phyloP scores from a whole-genome alignment of 2,888 invertebrate genomes.

The Monochamus alternatus region DNA sequence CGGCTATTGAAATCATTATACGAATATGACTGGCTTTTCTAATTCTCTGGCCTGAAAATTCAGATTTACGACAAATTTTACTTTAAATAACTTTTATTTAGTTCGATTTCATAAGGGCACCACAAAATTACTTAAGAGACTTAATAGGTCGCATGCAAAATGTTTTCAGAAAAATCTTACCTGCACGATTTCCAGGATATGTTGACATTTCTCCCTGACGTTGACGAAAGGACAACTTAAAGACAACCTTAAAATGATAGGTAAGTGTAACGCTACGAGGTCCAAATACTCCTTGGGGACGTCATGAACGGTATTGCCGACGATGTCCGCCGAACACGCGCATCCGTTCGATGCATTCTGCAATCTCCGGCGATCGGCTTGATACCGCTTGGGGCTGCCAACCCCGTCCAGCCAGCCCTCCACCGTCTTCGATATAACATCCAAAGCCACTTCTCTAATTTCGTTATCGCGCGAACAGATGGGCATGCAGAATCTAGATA shows the following conservation, averaged over 20 bases:
- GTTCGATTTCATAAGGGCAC: no score
- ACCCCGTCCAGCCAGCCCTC: slow-evolving; percentile 74
- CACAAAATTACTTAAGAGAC: no score
- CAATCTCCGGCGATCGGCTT: slow-evolving; percentile 54
- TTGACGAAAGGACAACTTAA: slow-evolving; percentile 76
- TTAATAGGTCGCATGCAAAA: no score
- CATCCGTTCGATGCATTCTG: slow-evolving; percentile 65
- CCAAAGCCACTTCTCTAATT: slow-evolving; percentile 72
- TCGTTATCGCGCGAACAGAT: slow-evolving; percentile 73
- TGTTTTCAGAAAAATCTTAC: slow-evolving; percentile 66
- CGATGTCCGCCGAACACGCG: slow-evolving; percentile 68
- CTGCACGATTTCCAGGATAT: slow-evolving; percentile 75
- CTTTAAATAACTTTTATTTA: no score
- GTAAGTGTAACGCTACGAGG: slow-evolving; percentile 73
- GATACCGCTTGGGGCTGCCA: slow-evolving; percentile 67
- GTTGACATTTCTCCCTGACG: slow-evolving; percentile 74
- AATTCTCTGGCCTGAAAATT: no score
- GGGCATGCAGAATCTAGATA: slow-evolving; percentile 73
- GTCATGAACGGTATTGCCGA: slow-evolving; percentile 67
- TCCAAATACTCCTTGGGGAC: slow-evolving; percentile 72
- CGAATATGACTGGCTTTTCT: no score
- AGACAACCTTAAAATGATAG: slow-evolving; percentile 75
- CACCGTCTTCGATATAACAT: slow-evolving; percentile 72
- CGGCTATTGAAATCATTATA: no score
- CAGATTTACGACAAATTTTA: no score